phyloP scores from a whole-genome alignment of 2,797 vertebrate genomes.

The Sebastes hubbsi region DNA sequence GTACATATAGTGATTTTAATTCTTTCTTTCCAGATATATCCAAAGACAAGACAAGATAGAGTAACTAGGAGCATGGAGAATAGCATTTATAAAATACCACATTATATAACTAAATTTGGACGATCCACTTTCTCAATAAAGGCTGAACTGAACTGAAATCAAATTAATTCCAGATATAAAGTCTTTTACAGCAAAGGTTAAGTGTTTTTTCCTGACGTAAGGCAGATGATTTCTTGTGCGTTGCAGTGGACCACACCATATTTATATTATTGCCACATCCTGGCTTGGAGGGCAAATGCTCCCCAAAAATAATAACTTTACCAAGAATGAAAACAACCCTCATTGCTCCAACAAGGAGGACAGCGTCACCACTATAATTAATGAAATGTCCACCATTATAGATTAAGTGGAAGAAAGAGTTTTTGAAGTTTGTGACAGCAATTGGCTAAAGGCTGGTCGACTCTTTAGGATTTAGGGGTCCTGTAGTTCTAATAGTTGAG shows the following conservation, averaged over 20 bases:
- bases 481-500: constrained; percentile 13
- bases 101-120: too few relatives aligned
- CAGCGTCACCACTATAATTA: neutral
- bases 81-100: too few relatives aligned
- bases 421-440: neutral
- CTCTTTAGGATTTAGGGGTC: neutral
- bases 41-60: too few relatives aligned
- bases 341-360: neutral
- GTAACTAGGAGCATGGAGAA: too few relatives aligned
- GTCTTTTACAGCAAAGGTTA: too few relatives aligned
- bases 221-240: neutral
- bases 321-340: neutral
- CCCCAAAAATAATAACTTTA: neutral
- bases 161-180: too few relatives aligned
- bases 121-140: too few relatives aligned
- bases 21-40: too few relatives aligned
- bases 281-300: neutral
- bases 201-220: neutral
- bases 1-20: too few relatives aligned
- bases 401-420: neutral
- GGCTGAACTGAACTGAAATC: too few relatives aligned
- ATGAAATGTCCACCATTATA: neutral
- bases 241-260: too few relatives aligned
- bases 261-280: neutral
- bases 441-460: neutral